These are phyloP conservation scores for Sycophila texana DNA, from an alignment of 2,888 invertebrate genomes.

Conservation along the genomic window DNA sequence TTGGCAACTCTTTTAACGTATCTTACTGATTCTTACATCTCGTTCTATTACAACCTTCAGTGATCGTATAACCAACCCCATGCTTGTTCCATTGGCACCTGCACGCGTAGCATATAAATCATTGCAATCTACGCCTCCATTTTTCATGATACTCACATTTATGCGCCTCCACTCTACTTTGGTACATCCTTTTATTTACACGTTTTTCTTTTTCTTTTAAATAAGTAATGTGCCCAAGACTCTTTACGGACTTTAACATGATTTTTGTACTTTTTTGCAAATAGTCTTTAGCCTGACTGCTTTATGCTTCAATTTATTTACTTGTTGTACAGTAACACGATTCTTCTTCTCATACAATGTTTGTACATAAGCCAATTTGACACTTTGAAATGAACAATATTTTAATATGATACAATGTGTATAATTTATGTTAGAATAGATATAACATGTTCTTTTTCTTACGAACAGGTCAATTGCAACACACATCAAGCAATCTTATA, in stretches of 20 bases:
- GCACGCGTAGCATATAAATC: conserved; percentile 44
- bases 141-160: conserved; percentile 12
- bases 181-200: conserved; percentile 6
- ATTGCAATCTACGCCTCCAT: background rate
- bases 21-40: conserved; percentile 16
- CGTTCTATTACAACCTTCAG: conserved; percentile 10
- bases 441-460: conserved; percentile 4
- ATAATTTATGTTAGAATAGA: conserved; percentile 37
- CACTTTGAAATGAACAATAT: background rate
- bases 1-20: conserved; percentile 13
- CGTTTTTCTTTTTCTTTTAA: conserved; percentile 11
- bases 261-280: conserved; percentile 28
- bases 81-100: conserved; percentile 50
- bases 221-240: background rate
- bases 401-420: background rate
- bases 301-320: conserved; percentile 31
- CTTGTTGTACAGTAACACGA: conserved; percentile 16
- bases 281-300: conserved; percentile 35
- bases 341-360: conserved; percentile 20
- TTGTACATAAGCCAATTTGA: conserved; percentile 20
- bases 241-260: background rate
- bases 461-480: background rate
- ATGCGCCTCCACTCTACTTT: background rate
- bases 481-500: background rate
- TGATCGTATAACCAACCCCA: conserved; percentile 22